A percentile compares a stretch with the other conserved stretches of the same genome.
Conservation (phyloP, 2,113 vertebrate genomes). For the Parotia lawesii region DNA sequence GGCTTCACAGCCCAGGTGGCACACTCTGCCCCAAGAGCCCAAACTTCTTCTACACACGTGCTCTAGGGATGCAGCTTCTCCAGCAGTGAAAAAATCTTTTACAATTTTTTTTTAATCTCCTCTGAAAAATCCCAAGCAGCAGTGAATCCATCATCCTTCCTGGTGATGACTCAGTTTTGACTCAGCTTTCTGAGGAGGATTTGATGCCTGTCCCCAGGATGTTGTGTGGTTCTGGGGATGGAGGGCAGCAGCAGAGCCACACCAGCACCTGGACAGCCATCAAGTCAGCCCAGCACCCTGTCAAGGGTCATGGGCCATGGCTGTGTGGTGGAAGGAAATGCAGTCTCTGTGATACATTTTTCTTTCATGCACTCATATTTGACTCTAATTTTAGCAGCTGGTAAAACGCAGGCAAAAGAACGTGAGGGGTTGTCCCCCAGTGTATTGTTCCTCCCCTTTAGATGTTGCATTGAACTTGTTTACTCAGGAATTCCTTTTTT, state of each 20-base stretch:
- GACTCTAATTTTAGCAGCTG: background rate
- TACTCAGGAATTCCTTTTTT: background rate
- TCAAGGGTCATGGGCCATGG: fast-evolving
- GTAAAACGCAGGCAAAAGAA: background rate
- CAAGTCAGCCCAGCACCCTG: fast-evolving
- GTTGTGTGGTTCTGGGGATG: fast-evolving
- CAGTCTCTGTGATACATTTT: background rate
- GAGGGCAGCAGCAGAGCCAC: background rate
- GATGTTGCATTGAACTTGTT: background rate
- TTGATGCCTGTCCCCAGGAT: fast-evolving
- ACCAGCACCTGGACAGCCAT: background rate
- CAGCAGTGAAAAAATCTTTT: background rate
- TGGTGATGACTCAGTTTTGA: background rate
- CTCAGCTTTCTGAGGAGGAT: background rate
- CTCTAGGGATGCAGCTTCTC: background rate
- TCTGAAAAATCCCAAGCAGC: background rate
- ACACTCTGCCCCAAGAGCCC: background rate
- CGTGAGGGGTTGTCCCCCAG: background rate
- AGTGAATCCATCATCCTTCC: background rate
- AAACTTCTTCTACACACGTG: background rate
- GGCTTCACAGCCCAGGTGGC: background rate
- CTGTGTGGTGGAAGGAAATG: background rate
- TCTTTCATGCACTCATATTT: background rate
- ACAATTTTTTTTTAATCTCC: background rate
- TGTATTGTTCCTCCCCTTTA: background rate